Base-by-base conservation (phyloP, 1,140 invertebrate genomes). In the Aphidius ervi region DNA sequence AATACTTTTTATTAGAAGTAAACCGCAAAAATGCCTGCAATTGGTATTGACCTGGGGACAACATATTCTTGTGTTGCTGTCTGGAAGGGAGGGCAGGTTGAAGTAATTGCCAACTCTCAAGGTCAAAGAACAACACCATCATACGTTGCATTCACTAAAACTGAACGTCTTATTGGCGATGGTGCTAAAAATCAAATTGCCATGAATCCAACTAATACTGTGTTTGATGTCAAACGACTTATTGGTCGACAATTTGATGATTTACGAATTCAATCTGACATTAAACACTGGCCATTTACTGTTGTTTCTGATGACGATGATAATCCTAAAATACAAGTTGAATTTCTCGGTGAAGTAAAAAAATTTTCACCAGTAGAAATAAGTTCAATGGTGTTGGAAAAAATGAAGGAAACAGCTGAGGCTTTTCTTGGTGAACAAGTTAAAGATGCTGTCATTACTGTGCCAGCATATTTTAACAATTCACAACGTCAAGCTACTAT, bases 41-140 rank as follows among this genome's bases (percentile, higher is more conserved):
- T 89, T 66, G 87, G 88, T 69, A 90, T 90, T 64, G 87, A 90
- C 79, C 74, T 89, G 59, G 88, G 89, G 9, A 91, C 84, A 60
- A 90, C 86, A 45, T 90, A 90, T 70, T 89, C 87, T 23, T 91
- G 89, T 65, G 89, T 92, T 9, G 89, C 87, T 31, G 88, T 91
- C 5, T 91, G 84, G 77, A 86, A 89, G 67, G 82, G 93, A 70
- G 92, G 90, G 47, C 92, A 92, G 78, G 87, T 94, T 48, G 92
- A 94, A 77, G 94, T 94, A 68, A 94, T 95, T 65, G 92, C 92
- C 66, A 95, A 95, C 72, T 93, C 95, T 74, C 92, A 94, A 81
- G 93, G 93, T 42, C 95, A 95, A 77, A 82, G 92, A 46, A 95
- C 92, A 39, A 95, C 92, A 37, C 92, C 92, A 16, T 90, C 88